A percentile compares a stretch with the other conserved stretches of the same genome.
Conservation (phyloP, 2,797 vertebrate species). For the Oreonectes daqikongensis region DNA sequence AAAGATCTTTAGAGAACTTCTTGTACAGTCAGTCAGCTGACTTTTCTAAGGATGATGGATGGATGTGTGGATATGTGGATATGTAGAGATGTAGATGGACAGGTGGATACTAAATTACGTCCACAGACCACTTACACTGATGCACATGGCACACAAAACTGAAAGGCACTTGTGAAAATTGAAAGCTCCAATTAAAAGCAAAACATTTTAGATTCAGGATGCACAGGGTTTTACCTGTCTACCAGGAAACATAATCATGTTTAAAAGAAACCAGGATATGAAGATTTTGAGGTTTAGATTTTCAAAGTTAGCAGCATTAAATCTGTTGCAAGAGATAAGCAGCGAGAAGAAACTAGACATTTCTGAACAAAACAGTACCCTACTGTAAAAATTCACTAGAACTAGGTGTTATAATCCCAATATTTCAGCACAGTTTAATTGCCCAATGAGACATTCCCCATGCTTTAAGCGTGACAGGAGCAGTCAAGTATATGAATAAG, state of each 20-base stretch:
- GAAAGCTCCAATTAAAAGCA: background rate
- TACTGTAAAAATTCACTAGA: too few species aligned
- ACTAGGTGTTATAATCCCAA: too few species aligned
- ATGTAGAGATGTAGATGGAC: background rate
- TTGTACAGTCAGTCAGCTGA: background rate
- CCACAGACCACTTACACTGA: background rate
- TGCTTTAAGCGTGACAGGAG: too few species aligned
- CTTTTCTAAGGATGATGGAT: too few species aligned
- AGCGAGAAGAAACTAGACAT: background rate
- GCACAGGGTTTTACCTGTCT: background rate
- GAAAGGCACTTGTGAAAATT: background rate
- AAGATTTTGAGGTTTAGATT: background rate
- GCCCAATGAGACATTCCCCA: too few species aligned
- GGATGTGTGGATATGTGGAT: background rate
- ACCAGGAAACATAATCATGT: background rate
- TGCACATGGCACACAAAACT: background rate
- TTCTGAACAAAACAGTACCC: too few species aligned
- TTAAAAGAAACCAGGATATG: background rate
- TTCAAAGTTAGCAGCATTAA: too few species aligned
- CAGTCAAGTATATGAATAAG: too few species aligned
- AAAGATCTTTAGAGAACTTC: background rate
- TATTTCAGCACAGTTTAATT: too few species aligned
- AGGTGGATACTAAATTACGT: background rate
- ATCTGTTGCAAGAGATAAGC: background rate
- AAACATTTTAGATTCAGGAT: background rate